Evolutionary conservation across 23 tunicate genomes (phyloP), one percentile per base, ranked within the genome.

Genomic region (Clavelina lepadiformis): DNA sequence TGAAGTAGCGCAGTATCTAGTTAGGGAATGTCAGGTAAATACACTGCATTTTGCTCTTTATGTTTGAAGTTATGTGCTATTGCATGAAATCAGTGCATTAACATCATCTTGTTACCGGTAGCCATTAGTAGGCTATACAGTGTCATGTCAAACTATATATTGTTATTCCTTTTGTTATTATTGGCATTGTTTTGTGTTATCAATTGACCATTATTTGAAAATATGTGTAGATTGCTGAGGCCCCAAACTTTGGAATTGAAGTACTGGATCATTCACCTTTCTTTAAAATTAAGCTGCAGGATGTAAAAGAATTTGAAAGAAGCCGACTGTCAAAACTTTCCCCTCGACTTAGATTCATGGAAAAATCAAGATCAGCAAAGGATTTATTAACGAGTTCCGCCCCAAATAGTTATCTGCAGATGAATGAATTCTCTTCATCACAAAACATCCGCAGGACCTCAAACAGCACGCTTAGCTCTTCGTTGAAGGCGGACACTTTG

Each of bases 11-110:
- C 41, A 67, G 46, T 63, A 56, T 46, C 49, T 84, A 30, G 68
- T 84, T 0, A 36, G 60, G 0, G 82, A 76, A 53, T 84, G 83
- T 33, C 77, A 75, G 72, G 76, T 76, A 61, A 2, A 7, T 19
- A 50, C 15, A 15, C 13, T 15, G 49, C 15, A 41, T 41, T 41
- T n/a, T n/a, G n/a, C n/a, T n/a, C n/a, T n/a, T n/a, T n/a, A n/a
- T n/a, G n/a, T n/a, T n/a, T n/a, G n/a, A n/a, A n/a, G n/a, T n/a
- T n/a, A n/a, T n/a, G n/a, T n/a, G n/a, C n/a, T n/a, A n/a, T n/a
- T n/a, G n/a, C n/a, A n/a, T n/a, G n/a, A n/a, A n/a, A n/a, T n/a
- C n/a, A n/a, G n/a, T n/a, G n/a, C n/a, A n/a, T n/a, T n/a, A n/a
- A n/a, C n/a, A n/a, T n/a, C n/a, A n/a, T n/a, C n/a, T n/a, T n/a